These are phyloP conservation scores for Babyrousa celebensis DNA, from an alignment of 2,797 vertebrate species.

Conservation along the genomic window DNA sequence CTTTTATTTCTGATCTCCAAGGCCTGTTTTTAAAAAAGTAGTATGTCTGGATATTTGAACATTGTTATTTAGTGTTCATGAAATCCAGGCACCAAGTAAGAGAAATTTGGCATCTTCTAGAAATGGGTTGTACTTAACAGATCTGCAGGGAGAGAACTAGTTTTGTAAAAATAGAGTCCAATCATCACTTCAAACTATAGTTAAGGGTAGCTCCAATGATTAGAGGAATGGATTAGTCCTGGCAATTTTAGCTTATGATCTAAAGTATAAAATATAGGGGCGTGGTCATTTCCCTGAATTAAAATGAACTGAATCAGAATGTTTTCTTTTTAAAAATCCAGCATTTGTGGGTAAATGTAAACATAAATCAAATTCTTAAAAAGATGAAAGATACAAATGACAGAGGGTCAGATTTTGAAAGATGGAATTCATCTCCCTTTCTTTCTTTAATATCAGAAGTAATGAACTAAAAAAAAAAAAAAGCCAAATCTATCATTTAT, in stretches of 20 bases:
- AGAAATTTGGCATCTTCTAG: constrained; percentile 57
- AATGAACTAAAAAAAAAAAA: neutral
- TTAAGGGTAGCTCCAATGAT: neutral
- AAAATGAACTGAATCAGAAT: constrained; percentile 31
- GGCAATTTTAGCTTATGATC: constrained; percentile 25
- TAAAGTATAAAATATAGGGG: constrained; percentile 55
- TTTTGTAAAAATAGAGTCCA: constrained; percentile 57
- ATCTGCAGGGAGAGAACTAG: constrained; percentile 34
- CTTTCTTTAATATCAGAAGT: constrained; percentile 53
- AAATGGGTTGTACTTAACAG: constrained; percentile 33
- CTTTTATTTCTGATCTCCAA: constrained; percentile 67
- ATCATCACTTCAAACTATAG: constrained; percentile 20
- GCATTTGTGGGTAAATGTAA: constrained; percentile 16
- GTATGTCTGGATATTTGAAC: neutral
- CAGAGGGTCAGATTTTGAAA: constrained; percentile 47
- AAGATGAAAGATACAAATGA: constrained; percentile 33
- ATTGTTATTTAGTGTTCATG: constrained; percentile 48
- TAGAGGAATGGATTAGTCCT: constrained; percentile 9
- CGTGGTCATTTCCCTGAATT: constrained; percentile 34
- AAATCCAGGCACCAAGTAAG: constrained; percentile 54
- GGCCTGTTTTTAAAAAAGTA: constrained; percentile 1
- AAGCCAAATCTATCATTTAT: neutral
- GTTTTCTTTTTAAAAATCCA: neutral
- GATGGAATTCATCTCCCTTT: neutral
- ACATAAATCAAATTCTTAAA: constrained; percentile 58